Evolutionary conservation across 2,888 invertebrate genomes (phyloP).

Genomic region (Fragum fragum): DNA sequence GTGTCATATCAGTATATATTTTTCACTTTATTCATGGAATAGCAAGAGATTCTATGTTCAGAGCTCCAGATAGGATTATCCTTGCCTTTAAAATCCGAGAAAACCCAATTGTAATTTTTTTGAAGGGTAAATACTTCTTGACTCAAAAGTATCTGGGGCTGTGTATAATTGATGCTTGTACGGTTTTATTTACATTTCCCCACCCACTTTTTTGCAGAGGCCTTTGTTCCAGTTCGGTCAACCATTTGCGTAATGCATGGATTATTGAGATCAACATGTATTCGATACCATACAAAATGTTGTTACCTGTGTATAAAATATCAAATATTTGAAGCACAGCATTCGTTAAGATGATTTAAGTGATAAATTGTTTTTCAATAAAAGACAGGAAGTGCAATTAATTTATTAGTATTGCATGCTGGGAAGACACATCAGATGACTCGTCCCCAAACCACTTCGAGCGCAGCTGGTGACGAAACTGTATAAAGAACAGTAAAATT

Average conservation of each 20-base stretch:
- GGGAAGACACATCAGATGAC: conserved; percentile 5
- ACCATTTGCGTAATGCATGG: not conserved
- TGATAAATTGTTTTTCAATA: conserved; percentile 1
- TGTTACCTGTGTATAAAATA: not conserved
- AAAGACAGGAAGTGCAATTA: conserved; percentile 26
- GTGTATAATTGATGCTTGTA: too few species aligned
- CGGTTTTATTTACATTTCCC: conserved; percentile 19
- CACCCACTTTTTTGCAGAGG: conserved; percentile 7
- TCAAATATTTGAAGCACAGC: not conserved
- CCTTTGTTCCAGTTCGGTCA: not conserved
- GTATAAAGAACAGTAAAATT: too few species aligned
- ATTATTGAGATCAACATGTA: not conserved
- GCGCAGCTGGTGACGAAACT: too few species aligned
- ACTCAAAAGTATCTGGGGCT: too few species aligned
- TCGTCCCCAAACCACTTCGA: not conserved
- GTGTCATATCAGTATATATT: too few species aligned
- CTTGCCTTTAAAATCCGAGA: too few species aligned
- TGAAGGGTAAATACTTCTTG: too few species aligned
- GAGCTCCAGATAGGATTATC: too few species aligned
- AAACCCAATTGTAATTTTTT: too few species aligned
- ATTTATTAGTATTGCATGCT: conserved; percentile 29
- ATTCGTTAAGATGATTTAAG: not conserved
- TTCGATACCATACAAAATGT: conserved; percentile 1
- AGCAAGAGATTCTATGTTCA: too few species aligned
- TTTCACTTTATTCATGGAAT: too few species aligned